Conservation (phyloP, 2,797 vertebrate species). For the Amblyopsis hoosieri region DNA sequence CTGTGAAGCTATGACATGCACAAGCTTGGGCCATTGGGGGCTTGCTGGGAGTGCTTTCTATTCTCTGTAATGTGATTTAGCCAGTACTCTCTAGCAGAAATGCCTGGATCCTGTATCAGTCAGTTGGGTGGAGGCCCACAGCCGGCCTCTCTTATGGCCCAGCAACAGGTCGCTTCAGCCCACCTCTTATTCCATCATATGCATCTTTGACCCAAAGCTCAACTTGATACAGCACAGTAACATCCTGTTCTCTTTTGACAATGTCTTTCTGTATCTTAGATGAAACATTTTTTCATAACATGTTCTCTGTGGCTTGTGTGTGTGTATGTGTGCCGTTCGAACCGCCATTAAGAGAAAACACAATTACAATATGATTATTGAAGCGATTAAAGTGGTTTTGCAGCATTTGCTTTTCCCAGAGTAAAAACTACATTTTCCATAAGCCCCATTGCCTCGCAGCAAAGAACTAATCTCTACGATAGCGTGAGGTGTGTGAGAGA, state of each 20-base stretch:
- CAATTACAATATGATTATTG: too few species aligned
- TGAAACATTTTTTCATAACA: too few species aligned
- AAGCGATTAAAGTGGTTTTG: too few species aligned
- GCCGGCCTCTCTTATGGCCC: conserved; percentile 44
- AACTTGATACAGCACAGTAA: neutral
- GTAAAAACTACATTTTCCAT: too few species aligned
- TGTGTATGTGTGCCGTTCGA: too few species aligned
- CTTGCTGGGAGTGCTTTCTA: conserved; percentile 40
- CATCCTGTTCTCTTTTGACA: conserved; percentile 14
- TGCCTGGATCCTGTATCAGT: conserved; percentile 33
- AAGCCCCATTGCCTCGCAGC: too few species aligned
- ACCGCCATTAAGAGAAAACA: too few species aligned
- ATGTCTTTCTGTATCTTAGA: too few species aligned
- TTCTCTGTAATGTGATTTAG: conserved; percentile 61
- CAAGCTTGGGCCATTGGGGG: conserved; percentile 39
- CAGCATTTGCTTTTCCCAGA: too few species aligned
- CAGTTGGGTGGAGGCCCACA: conserved; percentile 51
- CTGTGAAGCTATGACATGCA: conserved; percentile 66
- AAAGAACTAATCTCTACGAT: too few species aligned
- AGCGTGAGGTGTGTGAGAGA: too few species aligned
- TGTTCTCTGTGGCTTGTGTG: too few species aligned
- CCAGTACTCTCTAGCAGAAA: conserved; percentile 35
- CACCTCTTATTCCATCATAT: neutral
- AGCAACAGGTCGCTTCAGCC: conserved; percentile 15
- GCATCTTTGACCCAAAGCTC: neutral